A percentile compares a stretch with the other conserved stretches of the same genome.
phyloP scores from a whole-genome alignment of 1,140 invertebrate genomes.

The Diuraphis noxia region DNA sequence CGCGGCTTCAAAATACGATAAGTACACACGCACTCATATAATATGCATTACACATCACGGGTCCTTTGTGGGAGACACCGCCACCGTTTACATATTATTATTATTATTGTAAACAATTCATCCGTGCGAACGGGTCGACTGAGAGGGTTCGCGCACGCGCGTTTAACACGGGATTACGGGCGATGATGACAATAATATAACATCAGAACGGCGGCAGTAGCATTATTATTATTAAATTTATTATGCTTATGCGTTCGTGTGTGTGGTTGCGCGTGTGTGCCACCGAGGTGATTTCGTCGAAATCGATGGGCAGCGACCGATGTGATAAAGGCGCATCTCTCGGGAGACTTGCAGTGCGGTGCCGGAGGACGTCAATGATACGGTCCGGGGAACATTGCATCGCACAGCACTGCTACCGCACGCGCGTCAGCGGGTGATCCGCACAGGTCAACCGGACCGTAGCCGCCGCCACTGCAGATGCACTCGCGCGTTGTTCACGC shows the following conservation, averaged over 20 bases:
- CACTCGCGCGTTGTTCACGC: conserved; percentile 40
- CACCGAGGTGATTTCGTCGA: not conserved
- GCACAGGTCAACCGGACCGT: conserved; percentile 45
- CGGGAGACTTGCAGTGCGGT: not conserved
- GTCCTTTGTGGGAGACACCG: conserved; percentile 24
- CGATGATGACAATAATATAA: not conserved
- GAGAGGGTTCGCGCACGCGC: not conserved
- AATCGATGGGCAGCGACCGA: conserved; percentile 18
- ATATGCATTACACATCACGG: not conserved
- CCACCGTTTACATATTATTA: not conserved
- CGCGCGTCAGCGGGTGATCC: not conserved
- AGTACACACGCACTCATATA: not conserved
- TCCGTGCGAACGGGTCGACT: conserved; percentile 14
- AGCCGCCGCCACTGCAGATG: conserved; percentile 6
- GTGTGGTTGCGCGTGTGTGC: not conserved
- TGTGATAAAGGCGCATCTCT: conserved; percentile 32
- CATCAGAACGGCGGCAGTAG: not conserved
- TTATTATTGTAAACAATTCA: conserved; percentile 40
- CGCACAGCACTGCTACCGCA: not conserved
- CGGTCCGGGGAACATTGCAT: conserved; percentile 26
- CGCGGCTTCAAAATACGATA: not conserved
- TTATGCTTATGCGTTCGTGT: not conserved
- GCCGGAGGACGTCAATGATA: conserved; percentile 40
- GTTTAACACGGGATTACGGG: conserved; percentile 44
- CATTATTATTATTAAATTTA: not conserved